These are phyloP conservation scores for Lithophane semibrunnea DNA, from an alignment of 2,888 invertebrate genomes.

Conservation along the genomic window DNA sequence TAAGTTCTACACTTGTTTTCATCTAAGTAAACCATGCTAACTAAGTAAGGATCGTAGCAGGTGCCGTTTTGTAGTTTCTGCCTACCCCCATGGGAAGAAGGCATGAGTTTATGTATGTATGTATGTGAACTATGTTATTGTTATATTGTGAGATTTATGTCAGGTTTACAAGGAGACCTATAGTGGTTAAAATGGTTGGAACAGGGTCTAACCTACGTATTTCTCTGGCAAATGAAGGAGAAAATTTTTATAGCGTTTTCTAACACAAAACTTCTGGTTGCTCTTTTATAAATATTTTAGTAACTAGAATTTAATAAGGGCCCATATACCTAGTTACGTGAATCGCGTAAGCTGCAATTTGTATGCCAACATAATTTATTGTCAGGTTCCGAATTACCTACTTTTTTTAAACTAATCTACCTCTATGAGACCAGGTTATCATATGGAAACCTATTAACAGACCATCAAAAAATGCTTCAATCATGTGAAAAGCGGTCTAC, in stretches of 20 bases:
- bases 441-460: neutral
- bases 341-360: neutral
- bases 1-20: slow-evolving; percentile 7
- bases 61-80: too few species aligned
- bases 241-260: neutral
- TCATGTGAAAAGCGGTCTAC: neutral
- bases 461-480: neutral
- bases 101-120: too few species aligned
- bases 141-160: neutral
- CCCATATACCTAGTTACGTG: neutral
- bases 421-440: neutral
- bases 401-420: too few species aligned
- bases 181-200: neutral
- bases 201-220: neutral
- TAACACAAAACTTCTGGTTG: neutral
- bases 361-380: neutral
- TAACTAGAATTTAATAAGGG: neutral
- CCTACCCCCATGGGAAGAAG: too few species aligned
- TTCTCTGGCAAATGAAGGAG: neutral
- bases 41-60: too few species aligned
- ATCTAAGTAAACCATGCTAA: neutral
- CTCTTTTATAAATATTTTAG: neutral
- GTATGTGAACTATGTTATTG: neutral
- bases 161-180: too few species aligned
- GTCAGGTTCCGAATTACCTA: neutral